Percentiles rank a stretch among this genome's conserved stretches.
phyloP scores from a whole-genome alignment of 2,797 vertebrate species.

The Chrysocyon brachyurus region DNA sequence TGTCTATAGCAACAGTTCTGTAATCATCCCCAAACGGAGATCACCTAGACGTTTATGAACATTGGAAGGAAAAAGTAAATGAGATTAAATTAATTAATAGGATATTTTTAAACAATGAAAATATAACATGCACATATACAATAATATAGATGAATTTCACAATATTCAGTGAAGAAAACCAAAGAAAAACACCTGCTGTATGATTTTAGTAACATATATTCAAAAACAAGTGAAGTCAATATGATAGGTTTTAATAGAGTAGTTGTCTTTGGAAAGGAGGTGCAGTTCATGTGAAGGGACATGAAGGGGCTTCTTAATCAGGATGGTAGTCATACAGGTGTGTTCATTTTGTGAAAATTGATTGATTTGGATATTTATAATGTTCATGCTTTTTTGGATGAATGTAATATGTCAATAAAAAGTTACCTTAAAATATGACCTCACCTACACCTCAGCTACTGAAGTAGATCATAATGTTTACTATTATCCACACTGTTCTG shows the following conservation, averaged over 20 bases:
- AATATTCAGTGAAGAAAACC: neutral
- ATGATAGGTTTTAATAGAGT: neutral
- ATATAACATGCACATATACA: neutral
- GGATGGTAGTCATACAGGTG: neutral
- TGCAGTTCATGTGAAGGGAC: neutral
- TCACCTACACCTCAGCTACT: neutral
- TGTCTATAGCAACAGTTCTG: neutral
- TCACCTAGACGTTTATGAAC: neutral
- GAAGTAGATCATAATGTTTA: neutral
- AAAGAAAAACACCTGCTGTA: neutral
- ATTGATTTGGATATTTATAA: neutral
- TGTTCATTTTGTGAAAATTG: neutral
- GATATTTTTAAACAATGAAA: neutral
- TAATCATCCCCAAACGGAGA: neutral
- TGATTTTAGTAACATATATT: neutral
- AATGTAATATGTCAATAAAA: neutral
- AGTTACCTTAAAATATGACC: neutral
- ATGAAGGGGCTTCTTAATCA: neutral
- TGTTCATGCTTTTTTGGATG: neutral
- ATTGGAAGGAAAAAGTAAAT: neutral
- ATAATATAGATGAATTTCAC: neutral
- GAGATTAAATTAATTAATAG: neutral
- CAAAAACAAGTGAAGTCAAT: neutral
- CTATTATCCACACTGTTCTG: neutral
- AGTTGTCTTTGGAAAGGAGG: neutral